Evolutionary conservation across 2,888 invertebrate genomes (phyloP).

Genomic region (Sinhomidia bicolor): DNA sequence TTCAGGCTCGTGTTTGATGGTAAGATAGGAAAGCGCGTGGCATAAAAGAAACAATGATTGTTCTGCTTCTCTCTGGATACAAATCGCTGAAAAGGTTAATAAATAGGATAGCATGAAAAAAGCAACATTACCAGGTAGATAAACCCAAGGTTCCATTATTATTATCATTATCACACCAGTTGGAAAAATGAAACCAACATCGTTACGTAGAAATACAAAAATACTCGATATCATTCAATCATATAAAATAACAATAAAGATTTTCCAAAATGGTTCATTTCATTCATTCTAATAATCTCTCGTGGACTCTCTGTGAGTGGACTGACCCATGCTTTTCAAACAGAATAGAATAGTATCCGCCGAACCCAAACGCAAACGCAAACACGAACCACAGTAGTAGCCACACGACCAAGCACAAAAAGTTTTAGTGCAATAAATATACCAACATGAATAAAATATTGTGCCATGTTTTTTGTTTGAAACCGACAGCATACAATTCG

Average conservation of each 20-base stretch:
- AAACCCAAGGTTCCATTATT: conserved; percentile 44
- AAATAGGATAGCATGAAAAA: conserved; percentile 53
- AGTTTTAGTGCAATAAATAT: too few relatives aligned
- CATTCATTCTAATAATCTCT: too few relatives aligned
- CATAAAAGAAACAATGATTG: too few relatives aligned
- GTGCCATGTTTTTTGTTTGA: too few relatives aligned
- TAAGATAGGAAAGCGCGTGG: conserved; percentile 58
- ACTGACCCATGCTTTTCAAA: neutral
- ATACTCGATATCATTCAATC: neutral
- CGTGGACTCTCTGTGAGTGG: neutral
- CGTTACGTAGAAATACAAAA: neutral
- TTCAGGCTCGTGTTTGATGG: conserved; percentile 7
- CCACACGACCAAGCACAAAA: conserved; percentile 36
- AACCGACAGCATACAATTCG: too few relatives aligned
- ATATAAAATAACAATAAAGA: neutral
- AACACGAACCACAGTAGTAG: conserved; percentile 1
- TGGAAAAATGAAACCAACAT: conserved; percentile 29
- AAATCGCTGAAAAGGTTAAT: too few relatives aligned
- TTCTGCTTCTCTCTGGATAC: too few relatives aligned
- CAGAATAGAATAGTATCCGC: neutral
- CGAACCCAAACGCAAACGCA: neutral
- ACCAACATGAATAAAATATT: too few relatives aligned
- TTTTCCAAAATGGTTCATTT: neutral
- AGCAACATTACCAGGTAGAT: conserved; percentile 8
- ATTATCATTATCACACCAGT: neutral